These are phyloP conservation scores for Spheniscus humboldti DNA, from an alignment of 2,797 vertebrate species.

Conservation along the genomic window DNA sequence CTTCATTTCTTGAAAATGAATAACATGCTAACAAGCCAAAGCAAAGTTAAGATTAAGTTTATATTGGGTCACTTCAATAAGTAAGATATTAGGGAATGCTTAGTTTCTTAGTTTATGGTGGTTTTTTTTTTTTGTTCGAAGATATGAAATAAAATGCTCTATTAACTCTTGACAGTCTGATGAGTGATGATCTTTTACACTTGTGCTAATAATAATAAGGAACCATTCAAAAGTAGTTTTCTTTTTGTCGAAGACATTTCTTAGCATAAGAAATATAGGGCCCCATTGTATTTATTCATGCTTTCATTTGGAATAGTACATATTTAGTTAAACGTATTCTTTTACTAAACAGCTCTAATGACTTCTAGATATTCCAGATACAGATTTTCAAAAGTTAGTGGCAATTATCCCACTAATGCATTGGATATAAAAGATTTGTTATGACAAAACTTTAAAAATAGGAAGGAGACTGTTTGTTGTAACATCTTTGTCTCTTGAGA, in stretches of 20 bases:
- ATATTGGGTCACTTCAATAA: neutral
- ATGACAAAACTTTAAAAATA: neutral
- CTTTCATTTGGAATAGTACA: neutral
- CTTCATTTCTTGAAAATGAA: neutral
- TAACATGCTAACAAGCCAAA: neutral
- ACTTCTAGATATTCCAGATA: neutral
- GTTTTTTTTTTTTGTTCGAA: neutral
- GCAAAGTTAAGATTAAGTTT: neutral
- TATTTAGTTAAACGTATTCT: neutral
- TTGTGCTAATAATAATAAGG: neutral
- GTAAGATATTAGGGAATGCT: neutral
- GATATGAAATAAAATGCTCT: neutral
- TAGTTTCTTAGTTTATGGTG: neutral
- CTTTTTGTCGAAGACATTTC: neutral
- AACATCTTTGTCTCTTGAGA: neutral
- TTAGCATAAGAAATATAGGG: neutral
- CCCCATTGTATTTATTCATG: neutral
- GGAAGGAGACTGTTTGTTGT: neutral
- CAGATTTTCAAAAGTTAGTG: neutral
- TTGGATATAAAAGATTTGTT: neutral
- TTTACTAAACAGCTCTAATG: neutral
- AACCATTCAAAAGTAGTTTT: neutral
- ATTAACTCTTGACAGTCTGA: neutral
- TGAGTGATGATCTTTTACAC: neutral
- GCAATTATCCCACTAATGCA: neutral